Evolutionary conservation across 2,888 invertebrate species (phyloP).

Genomic region (Cyaniris semiargus): DNA sequence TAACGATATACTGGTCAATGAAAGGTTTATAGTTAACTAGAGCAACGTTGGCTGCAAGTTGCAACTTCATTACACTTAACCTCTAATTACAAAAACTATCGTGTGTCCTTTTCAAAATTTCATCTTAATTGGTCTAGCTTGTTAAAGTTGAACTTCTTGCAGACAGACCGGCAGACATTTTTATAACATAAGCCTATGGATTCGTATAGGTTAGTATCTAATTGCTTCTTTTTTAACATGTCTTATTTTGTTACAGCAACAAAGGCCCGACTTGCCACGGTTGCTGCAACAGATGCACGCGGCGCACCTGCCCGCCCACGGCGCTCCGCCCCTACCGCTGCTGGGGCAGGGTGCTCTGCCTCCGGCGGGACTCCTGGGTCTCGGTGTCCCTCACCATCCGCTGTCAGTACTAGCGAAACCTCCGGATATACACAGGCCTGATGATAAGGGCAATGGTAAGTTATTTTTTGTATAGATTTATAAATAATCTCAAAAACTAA

Average conservation of each 20-base stretch:
- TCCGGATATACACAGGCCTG: slow-evolving; percentile 88
- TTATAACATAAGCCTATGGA: background rate
- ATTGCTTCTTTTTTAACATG: background rate
- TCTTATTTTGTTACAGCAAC: slow-evolving; percentile 82
- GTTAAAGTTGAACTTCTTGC: no score
- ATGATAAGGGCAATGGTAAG: slow-evolving; percentile 89
- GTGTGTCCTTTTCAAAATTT: no score
- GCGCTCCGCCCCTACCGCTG: slow-evolving; percentile 85
- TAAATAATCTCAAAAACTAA: no score
- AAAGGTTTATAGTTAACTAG: no score
- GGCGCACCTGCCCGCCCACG: slow-evolving; percentile 88
- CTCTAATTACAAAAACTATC: no score
- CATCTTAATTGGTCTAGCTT: no score
- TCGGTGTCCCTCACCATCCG: slow-evolving; percentile 86
- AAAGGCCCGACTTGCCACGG: slow-evolving; percentile 90
- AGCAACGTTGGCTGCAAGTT: no score
- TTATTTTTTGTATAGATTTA: slow-evolving; percentile 37
- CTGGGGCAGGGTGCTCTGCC: slow-evolving; percentile 74
- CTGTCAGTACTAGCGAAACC: slow-evolving; percentile 88
- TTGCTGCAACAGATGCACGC: slow-evolving; percentile 96
- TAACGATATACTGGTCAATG: background rate
- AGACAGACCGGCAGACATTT: background rate
- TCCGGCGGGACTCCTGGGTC: slow-evolving; percentile 83
- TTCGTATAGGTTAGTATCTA: background rate
- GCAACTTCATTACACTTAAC: no score